Evolutionary conservation across 2,888 invertebrate genomes (phyloP).

Genomic region (Cantharis flavilabris): DNA sequence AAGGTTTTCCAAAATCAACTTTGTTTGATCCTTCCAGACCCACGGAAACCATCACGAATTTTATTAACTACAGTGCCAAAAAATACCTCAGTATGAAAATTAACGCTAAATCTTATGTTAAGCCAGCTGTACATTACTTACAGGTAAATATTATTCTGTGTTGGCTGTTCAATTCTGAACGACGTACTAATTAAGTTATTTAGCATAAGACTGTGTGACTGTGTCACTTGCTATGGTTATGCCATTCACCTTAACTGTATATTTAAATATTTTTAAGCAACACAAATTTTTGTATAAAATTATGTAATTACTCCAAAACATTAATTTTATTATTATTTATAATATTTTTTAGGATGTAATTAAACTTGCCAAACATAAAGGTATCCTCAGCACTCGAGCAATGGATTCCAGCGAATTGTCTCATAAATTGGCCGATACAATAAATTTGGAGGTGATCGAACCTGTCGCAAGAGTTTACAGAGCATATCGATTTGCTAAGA

Average conservation of each 20-base stretch:
- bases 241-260: not conserved
- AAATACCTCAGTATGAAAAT: conserved; percentile 73
- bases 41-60: conserved; percentile 70
- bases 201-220: not conserved
- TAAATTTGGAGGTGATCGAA: conserved; percentile 82
- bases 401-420: conserved; percentile 74
- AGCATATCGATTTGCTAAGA: conserved; percentile 74
- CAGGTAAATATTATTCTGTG: conserved; percentile 55
- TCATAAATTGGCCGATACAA: conserved; percentile 75
- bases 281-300: not conserved
- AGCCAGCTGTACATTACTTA: conserved; percentile 73
- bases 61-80: conserved; percentile 71
- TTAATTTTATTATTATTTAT: not conserved
- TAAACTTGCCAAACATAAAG: conserved; percentile 71
- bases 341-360: conserved; percentile 65
- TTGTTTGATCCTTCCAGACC: conserved; percentile 72
- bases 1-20: conserved; percentile 73
- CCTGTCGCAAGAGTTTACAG: conserved; percentile 82
- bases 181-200: not conserved
- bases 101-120: conserved; percentile 74
- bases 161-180: too few species aligned
- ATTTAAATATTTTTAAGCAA: not conserved
- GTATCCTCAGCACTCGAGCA: conserved; percentile 61
- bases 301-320: not conserved
- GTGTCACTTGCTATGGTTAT: not conserved